Percentiles rank a stretch among this genome's conserved stretches.
Evolutionary conservation across 2,888 invertebrate genomes (phyloP).

Genomic region (Limnephilus auricula): DNA sequence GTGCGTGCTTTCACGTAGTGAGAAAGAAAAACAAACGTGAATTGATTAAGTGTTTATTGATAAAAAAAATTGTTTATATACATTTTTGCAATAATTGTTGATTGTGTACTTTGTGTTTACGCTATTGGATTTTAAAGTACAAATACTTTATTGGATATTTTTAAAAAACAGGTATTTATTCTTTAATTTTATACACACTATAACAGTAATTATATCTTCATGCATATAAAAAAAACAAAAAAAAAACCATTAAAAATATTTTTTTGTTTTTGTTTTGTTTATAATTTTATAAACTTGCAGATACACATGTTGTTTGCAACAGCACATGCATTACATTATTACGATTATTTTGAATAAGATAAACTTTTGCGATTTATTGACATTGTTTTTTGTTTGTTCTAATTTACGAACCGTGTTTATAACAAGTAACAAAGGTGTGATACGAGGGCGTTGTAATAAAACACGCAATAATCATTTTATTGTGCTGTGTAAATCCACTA

Average conservation of each 20-base stretch:
- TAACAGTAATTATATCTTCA: background rate
- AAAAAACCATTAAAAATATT: background rate
- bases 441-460: background rate
- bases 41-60: constrained; percentile 22
- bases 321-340: background rate
- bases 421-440: constrained; percentile 2
- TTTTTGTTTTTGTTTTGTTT: background rate
- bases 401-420: background rate
- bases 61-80: constrained; percentile 41
- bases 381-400: background rate
- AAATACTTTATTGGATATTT: constrained; percentile 39
- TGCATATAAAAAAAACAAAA: background rate
- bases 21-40: constrained; percentile 23
- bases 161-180: constrained; percentile 40
- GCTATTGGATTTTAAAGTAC: constrained; percentile 39
- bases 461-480: constrained; percentile 2
- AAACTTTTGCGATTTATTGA: background rate
- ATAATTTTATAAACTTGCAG: background rate
- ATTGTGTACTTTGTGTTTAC: constrained; percentile 37
- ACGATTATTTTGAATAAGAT: background rate
- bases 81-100: constrained; percentile 35
- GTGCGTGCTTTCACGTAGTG: constrained; percentile 51
- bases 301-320: background rate
- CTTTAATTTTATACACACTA: background rate
- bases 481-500: background rate